Base-by-base conservation (phyloP, 2,888 invertebrate species). In the Blastobasis lacticolella region DNA sequence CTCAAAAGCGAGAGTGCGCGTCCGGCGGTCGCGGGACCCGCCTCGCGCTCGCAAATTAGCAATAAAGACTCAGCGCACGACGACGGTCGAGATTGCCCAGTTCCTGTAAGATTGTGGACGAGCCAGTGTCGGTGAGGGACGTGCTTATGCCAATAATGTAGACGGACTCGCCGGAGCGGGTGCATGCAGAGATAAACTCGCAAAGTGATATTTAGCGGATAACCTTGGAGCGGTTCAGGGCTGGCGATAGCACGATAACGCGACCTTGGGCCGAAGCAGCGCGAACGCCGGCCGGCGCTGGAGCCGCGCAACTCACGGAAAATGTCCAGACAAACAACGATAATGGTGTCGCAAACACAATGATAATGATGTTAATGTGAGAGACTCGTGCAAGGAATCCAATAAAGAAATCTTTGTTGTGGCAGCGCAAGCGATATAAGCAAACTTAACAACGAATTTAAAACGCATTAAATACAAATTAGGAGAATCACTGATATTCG, bases 161-260 rank as follows among this genome's bases (percentile, higher is more conserved):
- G 60, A 59, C 60, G 61, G 59, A 58, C 60, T 57, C 57, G 54
- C 54, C 54, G 53, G 57, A 61, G 57, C 63, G 56, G 59, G 51
- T 45, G 8, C 4, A 40, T 45, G 45, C 51, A 56, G 57, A 57
- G 61, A 60, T 59, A 52, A 60, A 62, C 4, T 42, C 9, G 10
- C 10, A 64, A 69, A 64, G 67, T 63, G 62, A 72, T 67, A 64
- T 71, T 67, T 49, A 53, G 58, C 52, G 60, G 62, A 49, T 66
- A 75, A 70, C 81, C 81, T 82, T 81, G 78, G 63, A 72, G 63
- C 67, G 69, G 79, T 75, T 78, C 79, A 81, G 81, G 81, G 79
- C 74, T 81, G 79, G 73, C 83, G 83, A 81, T 81, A 81, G 78
- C 78, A 77, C 81, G 88, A 88, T 87, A 87, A 87, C 83, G 81